Conservation (phyloP, 2,888 invertebrate genomes). For the Cordilura impudica region DNA sequence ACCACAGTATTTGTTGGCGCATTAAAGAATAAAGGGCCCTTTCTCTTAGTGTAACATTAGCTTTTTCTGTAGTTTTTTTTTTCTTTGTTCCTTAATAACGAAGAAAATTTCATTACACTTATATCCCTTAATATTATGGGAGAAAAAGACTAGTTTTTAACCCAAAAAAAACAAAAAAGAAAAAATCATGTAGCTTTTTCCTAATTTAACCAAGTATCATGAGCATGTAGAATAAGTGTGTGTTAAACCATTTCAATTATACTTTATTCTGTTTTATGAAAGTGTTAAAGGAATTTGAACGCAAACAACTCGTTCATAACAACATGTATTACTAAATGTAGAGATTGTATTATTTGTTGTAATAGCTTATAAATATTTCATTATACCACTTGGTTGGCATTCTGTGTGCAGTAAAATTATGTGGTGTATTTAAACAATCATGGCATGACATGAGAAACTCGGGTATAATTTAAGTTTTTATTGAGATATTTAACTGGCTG, state of each 20-base stretch:
- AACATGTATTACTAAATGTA: background rate
- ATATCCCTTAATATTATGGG: background rate
- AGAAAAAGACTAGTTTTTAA: no score
- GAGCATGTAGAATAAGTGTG: background rate
- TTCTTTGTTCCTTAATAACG: background rate
- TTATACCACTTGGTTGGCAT: background rate
- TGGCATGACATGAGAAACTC: background rate
- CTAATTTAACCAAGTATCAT: background rate
- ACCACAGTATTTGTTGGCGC: no score
- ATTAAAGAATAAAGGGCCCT: background rate
- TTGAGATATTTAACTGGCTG: no score
- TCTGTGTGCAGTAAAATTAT: background rate
- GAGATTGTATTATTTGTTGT: background rate
- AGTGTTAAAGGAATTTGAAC: background rate
- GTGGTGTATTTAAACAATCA: background rate
- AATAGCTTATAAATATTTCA: constrained; percentile 35
- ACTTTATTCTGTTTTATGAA: background rate
- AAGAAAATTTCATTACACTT: background rate
- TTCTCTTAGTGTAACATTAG: background rate
- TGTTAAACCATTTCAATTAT: constrained; percentile 34
- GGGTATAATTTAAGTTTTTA: background rate
- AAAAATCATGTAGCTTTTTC: background rate
- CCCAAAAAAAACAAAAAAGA: background rate
- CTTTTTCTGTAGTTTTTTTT: background rate
- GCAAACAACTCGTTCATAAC: background rate